A percentile compares a stretch with the other conserved stretches of the same genome.
Conservation (phyloP, 2,888 invertebrate genomes). For the Drosophila siamana region DNA sequence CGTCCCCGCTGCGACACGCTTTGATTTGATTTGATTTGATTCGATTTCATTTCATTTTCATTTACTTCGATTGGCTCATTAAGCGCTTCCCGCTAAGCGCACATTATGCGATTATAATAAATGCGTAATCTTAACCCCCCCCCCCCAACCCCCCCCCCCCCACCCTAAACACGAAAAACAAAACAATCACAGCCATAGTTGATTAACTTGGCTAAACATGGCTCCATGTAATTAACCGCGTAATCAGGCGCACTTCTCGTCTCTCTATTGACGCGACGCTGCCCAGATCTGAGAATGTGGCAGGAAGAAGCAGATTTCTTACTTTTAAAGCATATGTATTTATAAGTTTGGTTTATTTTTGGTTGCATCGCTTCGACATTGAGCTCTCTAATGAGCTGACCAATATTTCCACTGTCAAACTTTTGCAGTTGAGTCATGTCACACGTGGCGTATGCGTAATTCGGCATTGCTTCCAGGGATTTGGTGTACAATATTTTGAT, state of each 20-base stretch:
- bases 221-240: constrained; percentile 1
- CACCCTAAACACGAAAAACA: not conserved
- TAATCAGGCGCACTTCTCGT: not conserved
- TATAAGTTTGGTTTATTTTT: constrained; percentile 6
- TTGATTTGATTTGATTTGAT: constrained; percentile 4
- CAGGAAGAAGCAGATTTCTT: not conserved
- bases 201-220: constrained; percentile 1
- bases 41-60: not conserved
- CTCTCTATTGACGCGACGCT: too few species aligned
- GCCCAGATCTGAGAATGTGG: too few species aligned
- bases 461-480: not conserved
- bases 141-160: too few species aligned
- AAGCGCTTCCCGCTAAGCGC: constrained; percentile 7
- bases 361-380: not conserved
- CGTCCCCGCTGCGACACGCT: too few species aligned
- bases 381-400: constrained; percentile 28
- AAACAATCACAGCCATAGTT: not conserved
- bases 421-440: constrained; percentile 25
- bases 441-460: constrained; percentile 44
- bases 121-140: constrained; percentile 19
- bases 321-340: constrained; percentile 8
- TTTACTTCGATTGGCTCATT: constrained; percentile 10
- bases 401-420: constrained; percentile 1
- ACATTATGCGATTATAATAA: constrained; percentile 56
- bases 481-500: constrained; percentile 3